A percentile compares a stretch with the other conserved stretches of the same genome.
phyloP scores from a whole-genome alignment of 1,140 invertebrate genomes.

The Antheraea mylitta region DNA sequence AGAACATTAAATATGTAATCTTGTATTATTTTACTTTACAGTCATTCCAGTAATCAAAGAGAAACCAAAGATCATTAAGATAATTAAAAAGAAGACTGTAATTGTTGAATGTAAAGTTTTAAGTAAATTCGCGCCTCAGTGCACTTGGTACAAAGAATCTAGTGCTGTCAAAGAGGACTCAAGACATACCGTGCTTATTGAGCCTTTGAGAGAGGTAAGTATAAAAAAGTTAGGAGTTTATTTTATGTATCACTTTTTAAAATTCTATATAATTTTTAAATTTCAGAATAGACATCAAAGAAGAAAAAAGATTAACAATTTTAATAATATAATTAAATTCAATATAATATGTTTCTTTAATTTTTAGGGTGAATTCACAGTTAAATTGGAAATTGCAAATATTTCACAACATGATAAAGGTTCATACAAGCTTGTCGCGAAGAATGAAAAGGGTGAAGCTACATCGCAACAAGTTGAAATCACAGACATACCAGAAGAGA shows the following conservation, averaged over 20 bases:
- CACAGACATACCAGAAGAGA: conserved; percentile 88
- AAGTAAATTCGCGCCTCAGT: conserved; percentile 92
- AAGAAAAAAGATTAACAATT: not conserved
- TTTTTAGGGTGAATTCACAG: conserved; percentile 89
- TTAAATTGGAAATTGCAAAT: conserved; percentile 93
- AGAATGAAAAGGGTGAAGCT: conserved; percentile 96
- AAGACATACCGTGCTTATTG: conserved; percentile 87
- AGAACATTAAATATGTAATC: not conserved
- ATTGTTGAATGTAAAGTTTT: conserved; percentile 94
- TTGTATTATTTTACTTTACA: conserved; percentile 65
- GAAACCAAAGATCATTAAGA: conserved; percentile 93
- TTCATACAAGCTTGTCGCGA: conserved; percentile 93
- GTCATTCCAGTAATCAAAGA: conserved; percentile 96
- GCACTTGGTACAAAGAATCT: conserved; percentile 93
- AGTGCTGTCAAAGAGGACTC: conserved; percentile 87
- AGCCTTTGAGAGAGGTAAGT: conserved; percentile 87
- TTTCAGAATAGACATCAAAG: too few species aligned
- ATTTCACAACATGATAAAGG: conserved; percentile 90
- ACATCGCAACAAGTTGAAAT: conserved; percentile 94
- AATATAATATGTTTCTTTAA: not conserved
- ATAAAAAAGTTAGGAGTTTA: not conserved
- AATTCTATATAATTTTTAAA: not conserved
- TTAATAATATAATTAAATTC: not conserved
- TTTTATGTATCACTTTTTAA: not conserved
- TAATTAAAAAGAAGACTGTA: conserved; percentile 93